Evolutionary conservation across 2,113 vertebrate genomes (phyloP), one percentile per base, ranked within the genome.

Genomic region (Pseudorectes ferrugineus): DNA sequence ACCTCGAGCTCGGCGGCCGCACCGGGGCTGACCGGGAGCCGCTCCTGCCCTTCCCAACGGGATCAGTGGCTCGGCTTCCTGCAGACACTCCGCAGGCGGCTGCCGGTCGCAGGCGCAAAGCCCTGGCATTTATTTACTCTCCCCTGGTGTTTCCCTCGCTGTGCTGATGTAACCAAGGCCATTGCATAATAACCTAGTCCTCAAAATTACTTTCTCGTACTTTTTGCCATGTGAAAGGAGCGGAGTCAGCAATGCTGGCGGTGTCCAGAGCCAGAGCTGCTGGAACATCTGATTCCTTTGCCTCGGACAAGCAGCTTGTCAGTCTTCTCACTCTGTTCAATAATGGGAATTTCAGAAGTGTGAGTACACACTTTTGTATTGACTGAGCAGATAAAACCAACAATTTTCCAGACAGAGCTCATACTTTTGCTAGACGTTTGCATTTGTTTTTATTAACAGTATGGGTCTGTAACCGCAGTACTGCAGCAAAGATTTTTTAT

Each of bases 31-130:
- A 1, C 3, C 1, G 2, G 75, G 40, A 24, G 38, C 62, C 2
- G 0, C 59, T 43, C 1, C 0, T 5, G 35, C 74, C 12, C 10
- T 48, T 35, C 7, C n/a, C 2, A 0, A n/a, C 55, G 2, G 4
- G 51, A 29, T 17, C 48, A 2, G 43, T 0, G 83, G 15, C 73
- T 57, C 0, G 4, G 68, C 45, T 36, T 14, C 73, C 67, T 3
- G 89, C 46, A 10, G 57, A 14, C 22, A 1, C 65, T 35, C 70
- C 20, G 79, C 65, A 0, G 79, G 83, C 23, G 2, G 73, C 75
- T 38, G 57, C 52, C 10, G 35, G 76, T 63, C 2, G 0, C 61
- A 38, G 70, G 48, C 26, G 0, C 59, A 29, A 13, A 79, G 67
- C 80, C 70, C 72, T 21, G 84, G 4, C 43, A 2, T 73, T 43